Conservation (phyloP, 2,113 vertebrate species). For the Indri indri region DNA sequence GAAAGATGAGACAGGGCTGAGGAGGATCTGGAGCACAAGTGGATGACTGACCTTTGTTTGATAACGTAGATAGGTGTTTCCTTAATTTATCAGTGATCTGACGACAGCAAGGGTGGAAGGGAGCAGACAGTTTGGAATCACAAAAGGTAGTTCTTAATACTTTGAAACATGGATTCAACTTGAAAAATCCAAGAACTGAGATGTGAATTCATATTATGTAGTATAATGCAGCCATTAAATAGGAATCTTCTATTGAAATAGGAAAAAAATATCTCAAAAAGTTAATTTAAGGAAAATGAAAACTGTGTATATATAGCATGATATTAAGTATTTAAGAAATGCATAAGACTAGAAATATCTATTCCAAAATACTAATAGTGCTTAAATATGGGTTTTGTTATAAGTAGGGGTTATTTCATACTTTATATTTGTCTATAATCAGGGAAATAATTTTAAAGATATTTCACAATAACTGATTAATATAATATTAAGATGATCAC, state of each 20-base stretch:
- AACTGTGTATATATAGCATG: not conserved
- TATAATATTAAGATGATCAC: no score
- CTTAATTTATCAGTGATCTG: not conserved
- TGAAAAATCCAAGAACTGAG: not conserved
- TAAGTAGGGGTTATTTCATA: not conserved
- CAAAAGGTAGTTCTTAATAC: not conserved
- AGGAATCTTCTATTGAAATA: not conserved
- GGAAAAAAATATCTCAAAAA: not conserved
- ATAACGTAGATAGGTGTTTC: not conserved
- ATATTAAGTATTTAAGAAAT: not conserved
- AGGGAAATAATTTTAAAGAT: not conserved
- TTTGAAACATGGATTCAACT: not conserved
- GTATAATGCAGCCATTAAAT: not conserved
- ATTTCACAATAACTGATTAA: not conserved
- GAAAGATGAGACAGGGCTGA: not conserved
- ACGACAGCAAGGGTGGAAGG: not conserved
- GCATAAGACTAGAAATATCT: not conserved
- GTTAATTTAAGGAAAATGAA: conserved; percentile 3
- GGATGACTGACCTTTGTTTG: not conserved
- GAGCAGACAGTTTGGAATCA: not conserved
- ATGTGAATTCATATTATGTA: not conserved
- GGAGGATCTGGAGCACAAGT: not conserved
- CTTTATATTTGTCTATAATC: not conserved
- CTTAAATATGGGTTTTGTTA: not conserved
- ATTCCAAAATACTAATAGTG: not conserved